Base-by-base conservation (phyloP, 1,140 invertebrate genomes). In the Telenomus remus region DNA sequence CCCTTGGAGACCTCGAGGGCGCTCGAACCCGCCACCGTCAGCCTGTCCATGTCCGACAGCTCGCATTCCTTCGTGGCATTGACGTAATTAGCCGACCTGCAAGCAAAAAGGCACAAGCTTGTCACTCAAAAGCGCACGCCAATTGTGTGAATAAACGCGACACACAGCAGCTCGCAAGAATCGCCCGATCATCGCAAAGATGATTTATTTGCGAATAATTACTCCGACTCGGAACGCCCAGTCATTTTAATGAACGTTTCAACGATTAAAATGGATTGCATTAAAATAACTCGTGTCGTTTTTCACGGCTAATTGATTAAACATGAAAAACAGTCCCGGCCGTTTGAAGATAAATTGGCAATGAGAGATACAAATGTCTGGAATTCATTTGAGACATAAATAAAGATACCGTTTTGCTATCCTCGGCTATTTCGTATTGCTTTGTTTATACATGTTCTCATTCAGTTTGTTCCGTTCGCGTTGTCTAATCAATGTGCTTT, bases 51-150 rank as follows among this genome's bases (percentile, higher is more conserved):
- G 82, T 95, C 95, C 8, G 95, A 96, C 49, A 97, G 88, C 80
- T 94, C 92, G 83, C 96, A 97, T 75, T 94, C 92, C 46, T 94
- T 94, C 35, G 94, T 95, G 64, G 91, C 91, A 84, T 95, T 94
- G 82, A 94, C 93, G 89, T 94, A 97, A 89, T 96, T 97, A 71
- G 95, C 94, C 56, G 96, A 97, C 89, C 96, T 97, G 91, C 68
- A 92, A 91, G n/a, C 69, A 81, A 68, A 49, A 71, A 53, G 73
- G 35, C n/a, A 60, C 0, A 12, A 39, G 10, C 19, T n/a, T n/a
- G n/a, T n/a, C n/a, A n/a, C n/a, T n/a, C n/a, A n/a, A n/a, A n/a
- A n/a, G n/a, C n/a, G n/a, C n/a, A 27, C 19, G 19, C 19, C 19
- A 27, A 27, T 27, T 27, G 19, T 27, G 19, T 27, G 19, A 27